These are phyloP conservation scores for Cynoglossus semilaevis DNA, from an alignment of 2,113 vertebrate genomes.

Conservation along the genomic window DNA sequence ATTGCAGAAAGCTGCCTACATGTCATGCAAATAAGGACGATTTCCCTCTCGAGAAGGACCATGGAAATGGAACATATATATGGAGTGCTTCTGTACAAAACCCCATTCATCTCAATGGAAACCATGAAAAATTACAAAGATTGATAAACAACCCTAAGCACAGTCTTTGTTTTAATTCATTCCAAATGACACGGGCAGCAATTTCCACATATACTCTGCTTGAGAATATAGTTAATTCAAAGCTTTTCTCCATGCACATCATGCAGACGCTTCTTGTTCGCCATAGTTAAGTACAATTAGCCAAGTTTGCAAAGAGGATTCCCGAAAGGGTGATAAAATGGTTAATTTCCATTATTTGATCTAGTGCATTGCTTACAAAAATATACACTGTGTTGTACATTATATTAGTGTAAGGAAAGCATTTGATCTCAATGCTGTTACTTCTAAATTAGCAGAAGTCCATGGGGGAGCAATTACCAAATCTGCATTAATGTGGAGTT, in stretches of 20 bases:
- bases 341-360: background rate
- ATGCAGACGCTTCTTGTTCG: background rate
- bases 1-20: conserved; percentile 28
- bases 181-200: background rate
- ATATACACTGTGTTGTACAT: background rate
- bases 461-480: background rate
- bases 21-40: conserved; percentile 37
- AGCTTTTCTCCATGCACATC: conserved; percentile 4
- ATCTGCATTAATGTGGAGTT: conserved; percentile 1
- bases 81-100: background rate
- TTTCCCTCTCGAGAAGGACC: conserved; percentile 6
- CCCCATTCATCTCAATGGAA: conserved; percentile 21
- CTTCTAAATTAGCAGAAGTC: conserved; percentile 13
- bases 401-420: background rate
- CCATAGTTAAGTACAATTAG: conserved; percentile 10
- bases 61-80: conserved; percentile 12
- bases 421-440: background rate
- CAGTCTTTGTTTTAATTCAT: background rate
- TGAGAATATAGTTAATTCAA: background rate
- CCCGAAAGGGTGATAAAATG: background rate
- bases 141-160: background rate
- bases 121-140: background rate
- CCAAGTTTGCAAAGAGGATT: background rate
- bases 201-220: background rate
- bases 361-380: background rate